phyloP scores from a whole-genome alignment of 2,113 vertebrate species.

The Tragelaphus imberbis region DNA sequence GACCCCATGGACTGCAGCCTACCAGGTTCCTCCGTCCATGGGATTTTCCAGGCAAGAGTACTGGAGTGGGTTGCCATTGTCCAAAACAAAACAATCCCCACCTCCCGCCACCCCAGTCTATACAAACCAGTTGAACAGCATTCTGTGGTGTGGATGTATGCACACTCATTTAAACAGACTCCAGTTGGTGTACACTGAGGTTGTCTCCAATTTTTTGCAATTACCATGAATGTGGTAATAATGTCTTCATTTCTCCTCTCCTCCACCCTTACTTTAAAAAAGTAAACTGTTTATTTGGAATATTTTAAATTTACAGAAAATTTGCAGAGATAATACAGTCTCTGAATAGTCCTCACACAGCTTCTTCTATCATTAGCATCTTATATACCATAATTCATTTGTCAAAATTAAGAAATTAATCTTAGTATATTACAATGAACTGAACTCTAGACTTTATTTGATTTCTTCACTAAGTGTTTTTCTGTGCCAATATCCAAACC shows the following conservation, averaged over 20 bases:
- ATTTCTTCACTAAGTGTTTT: not conserved
- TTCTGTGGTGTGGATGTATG: not conserved
- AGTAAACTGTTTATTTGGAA: not conserved
- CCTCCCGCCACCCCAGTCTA: fast-evolving
- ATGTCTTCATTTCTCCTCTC: not conserved
- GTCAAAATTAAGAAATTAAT: not conserved
- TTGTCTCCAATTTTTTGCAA: not conserved
- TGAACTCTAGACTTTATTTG: not conserved
- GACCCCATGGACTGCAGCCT: too few relatives aligned
- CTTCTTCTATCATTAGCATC: not conserved
- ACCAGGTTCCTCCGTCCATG: too few relatives aligned
- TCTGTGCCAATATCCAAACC: not conserved
- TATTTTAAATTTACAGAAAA: not conserved
- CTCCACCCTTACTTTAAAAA: not conserved
- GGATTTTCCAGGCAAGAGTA: too few relatives aligned
- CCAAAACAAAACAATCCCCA: not conserved
- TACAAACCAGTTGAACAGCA: not conserved
- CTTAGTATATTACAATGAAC: not conserved
- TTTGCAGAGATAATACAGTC: not conserved
- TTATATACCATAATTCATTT: not conserved
- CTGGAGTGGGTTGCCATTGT: too few relatives aligned
- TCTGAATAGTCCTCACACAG: not conserved
- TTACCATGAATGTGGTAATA: not conserved
- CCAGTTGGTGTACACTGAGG: not conserved
- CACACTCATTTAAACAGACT: not conserved